Evolutionary conservation across 2,888 invertebrate genomes (phyloP).

Genomic region (Andrena trimmerana): DNA sequence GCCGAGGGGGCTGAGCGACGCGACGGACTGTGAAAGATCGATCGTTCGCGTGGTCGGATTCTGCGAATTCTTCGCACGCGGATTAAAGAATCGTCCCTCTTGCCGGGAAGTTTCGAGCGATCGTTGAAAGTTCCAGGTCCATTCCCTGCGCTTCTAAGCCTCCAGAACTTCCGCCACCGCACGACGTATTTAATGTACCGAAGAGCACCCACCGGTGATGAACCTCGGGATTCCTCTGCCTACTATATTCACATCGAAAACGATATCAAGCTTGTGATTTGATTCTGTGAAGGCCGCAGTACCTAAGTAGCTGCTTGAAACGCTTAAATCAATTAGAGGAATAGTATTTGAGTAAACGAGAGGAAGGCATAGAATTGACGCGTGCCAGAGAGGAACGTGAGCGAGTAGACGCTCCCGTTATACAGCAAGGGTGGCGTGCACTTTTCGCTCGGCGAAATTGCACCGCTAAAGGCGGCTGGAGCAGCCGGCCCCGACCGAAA

Average conservation of each 20-base stretch:
- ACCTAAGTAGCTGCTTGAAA: too few species aligned
- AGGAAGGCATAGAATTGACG: neutral
- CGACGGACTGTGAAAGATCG: constrained; percentile 25
- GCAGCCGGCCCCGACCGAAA: constrained; percentile 32
- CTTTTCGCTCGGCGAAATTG: constrained; percentile 58
- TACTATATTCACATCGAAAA: neutral
- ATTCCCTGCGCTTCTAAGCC: constrained; percentile 20
- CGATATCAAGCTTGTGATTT: neutral
- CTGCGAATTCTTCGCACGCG: constrained; percentile 38
- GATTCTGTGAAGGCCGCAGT: too few species aligned
- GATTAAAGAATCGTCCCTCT: constrained; percentile 43
- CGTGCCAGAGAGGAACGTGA: constrained; percentile 17
- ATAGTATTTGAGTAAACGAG: constrained; percentile 4
- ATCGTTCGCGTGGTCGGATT: constrained; percentile 37
- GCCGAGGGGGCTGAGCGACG: neutral
- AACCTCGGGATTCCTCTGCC: neutral
- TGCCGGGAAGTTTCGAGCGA: constrained; percentile 29
- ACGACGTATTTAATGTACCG: constrained; percentile 13
- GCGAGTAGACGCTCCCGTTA: constrained; percentile 20
- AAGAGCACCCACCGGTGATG: too few species aligned
- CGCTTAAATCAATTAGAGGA: too few species aligned
- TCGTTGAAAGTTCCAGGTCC: constrained; percentile 43
- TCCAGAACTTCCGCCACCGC: constrained; percentile 23
- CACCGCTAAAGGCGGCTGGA: constrained; percentile 39
- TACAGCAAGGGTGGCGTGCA: constrained; percentile 30